Percentiles rank a stretch among this genome's conserved stretches.
Evolutionary conservation across 2,797 vertebrate genomes (phyloP).

Genomic region (Pipistrellus pipistrellus): DNA sequence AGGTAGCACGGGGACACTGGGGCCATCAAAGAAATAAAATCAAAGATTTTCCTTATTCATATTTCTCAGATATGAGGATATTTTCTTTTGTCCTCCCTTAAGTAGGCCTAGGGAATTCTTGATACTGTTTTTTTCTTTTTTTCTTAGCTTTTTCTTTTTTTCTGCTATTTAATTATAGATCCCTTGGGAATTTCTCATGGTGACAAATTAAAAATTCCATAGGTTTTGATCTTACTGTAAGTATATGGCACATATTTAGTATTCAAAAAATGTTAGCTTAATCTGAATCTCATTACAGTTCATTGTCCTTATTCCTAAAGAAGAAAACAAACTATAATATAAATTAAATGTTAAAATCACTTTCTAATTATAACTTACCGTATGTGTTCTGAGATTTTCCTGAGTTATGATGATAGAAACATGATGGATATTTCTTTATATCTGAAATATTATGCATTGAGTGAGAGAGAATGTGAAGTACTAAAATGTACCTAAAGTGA

Average conservation of each 20-base stretch:
- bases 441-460: slow-evolving; percentile 51
- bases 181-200: slow-evolving; percentile 11
- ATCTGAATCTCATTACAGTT: slow-evolving; percentile 57
- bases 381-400: slow-evolving; percentile 38
- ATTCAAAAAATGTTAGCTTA: slow-evolving; percentile 48
- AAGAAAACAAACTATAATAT: slow-evolving; percentile 65
- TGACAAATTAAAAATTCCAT: slow-evolving; percentile 54
- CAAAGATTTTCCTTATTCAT: slow-evolving; percentile 2
- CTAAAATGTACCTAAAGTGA: slow-evolving; percentile 42
- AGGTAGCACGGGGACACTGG: no score
- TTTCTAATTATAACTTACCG: slow-evolving; percentile 51
- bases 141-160: neutral
- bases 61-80: neutral
- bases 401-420: slow-evolving; percentile 57
- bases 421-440: slow-evolving; percentile 30
- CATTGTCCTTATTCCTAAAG: slow-evolving; percentile 51
- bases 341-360: slow-evolving; percentile 62
- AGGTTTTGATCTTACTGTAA: slow-evolving; percentile 54
- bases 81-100: slow-evolving; percentile 49
- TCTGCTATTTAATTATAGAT: neutral
- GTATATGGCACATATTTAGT: neutral
- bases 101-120: neutral
- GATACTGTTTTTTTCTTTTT: neutral
- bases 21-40: no score
- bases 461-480: slow-evolving; percentile 20